These are phyloP conservation scores for Pampus argenteus DNA, from an alignment of 2,797 vertebrate genomes.

Conservation along the genomic window DNA sequence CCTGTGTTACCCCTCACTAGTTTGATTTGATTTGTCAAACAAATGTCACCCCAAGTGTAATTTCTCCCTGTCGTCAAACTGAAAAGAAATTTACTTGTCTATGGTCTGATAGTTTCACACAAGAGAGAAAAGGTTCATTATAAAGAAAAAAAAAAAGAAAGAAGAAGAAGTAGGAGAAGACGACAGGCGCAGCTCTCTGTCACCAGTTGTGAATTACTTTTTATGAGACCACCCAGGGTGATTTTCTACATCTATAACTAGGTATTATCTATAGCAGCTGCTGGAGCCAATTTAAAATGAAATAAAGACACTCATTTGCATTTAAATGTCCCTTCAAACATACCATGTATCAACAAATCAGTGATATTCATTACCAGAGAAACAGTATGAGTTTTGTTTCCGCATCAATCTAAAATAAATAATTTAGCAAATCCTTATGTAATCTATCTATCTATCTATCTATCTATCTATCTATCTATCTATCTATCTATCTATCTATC, in stretches of 20 bases:
- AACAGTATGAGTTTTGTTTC: neutral
- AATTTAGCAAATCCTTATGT: neutral
- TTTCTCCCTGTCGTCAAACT: constrained; percentile 8
- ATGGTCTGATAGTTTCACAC: constrained; percentile 33
- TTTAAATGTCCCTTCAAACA: constrained; percentile 13
- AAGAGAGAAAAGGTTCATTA: constrained; percentile 17
- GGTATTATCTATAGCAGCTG: constrained; percentile 17
- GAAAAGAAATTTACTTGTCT: constrained; percentile 29
- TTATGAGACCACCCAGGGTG: constrained; percentile 7
- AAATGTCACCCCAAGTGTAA: constrained; percentile 31
- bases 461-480: too few species aligned
- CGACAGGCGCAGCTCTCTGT: neutral
- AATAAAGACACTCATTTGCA: constrained; percentile 29
- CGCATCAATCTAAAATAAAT: constrained; percentile 7
- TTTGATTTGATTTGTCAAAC: constrained; percentile 43
- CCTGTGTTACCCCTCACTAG: constrained; percentile 13
- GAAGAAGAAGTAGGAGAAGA: neutral
- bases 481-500: too few species aligned
- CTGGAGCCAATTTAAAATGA: constrained; percentile 6
- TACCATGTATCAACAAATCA: constrained; percentile 5
- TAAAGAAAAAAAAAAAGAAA: neutral
- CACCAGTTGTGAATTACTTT: constrained; percentile 21
- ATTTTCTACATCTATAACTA: constrained; percentile 8
- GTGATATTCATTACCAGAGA: neutral
- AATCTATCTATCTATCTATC: neutral